Percentiles rank a stretch among this genome's conserved stretches.
Conservation (phyloP, 2,888 invertebrate species). For the Drosophila aldrichi region DNA sequence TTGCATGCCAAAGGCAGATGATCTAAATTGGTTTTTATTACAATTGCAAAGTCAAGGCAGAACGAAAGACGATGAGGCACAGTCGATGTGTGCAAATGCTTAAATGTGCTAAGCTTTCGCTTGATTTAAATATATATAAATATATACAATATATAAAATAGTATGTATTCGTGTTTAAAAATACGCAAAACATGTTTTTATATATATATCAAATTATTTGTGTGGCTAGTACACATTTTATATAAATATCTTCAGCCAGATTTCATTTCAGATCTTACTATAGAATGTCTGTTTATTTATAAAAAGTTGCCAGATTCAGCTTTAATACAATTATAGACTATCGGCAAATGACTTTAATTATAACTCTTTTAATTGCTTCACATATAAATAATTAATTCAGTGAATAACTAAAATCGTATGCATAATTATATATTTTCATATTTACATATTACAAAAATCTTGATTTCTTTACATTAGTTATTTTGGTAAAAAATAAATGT, state of each 20-base stretch:
- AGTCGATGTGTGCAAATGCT: background rate
- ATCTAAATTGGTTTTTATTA: background rate
- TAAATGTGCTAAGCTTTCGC: background rate
- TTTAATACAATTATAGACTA: background rate
- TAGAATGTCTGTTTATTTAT: background rate
- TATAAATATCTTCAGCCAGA: background rate
- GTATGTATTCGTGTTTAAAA: background rate
- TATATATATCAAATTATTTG: background rate
- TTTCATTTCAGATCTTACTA: background rate
- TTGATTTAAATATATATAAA: background rate
- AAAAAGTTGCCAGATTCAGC: background rate
- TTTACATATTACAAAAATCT: conserved; percentile 31
- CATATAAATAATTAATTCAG: background rate
- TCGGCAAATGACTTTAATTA: background rate
- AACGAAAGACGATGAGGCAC: background rate
- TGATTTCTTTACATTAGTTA: conserved; percentile 22
- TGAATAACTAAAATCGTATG: background rate
- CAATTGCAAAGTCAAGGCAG: background rate
- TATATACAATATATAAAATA: background rate
- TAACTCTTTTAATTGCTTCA: background rate
- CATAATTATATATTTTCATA: conserved; percentile 33
- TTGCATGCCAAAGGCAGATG: conserved; percentile 9
- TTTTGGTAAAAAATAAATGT: conserved; percentile 13
- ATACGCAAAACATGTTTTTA: background rate
- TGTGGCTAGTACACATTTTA: background rate